Percentiles rank a stretch among this genome's conserved stretches.
Evolutionary conservation across 2,888 invertebrate genomes (phyloP).

Genomic region (Ochropleura plecta): DNA sequence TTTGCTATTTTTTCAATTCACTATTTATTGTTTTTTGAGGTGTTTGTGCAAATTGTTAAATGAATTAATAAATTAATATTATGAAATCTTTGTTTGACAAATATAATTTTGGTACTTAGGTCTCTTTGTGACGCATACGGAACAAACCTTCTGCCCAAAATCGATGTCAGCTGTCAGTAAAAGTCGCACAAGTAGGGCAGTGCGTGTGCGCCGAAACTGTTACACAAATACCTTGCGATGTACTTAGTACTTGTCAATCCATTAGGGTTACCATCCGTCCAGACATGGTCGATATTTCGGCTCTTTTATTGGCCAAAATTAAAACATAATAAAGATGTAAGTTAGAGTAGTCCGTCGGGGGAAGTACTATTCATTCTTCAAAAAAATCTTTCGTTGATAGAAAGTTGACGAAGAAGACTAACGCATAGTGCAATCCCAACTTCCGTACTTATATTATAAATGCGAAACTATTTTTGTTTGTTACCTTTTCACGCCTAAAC

Average conservation of each 20-base stretch:
- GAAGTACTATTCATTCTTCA: not conserved
- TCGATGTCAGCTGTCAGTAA: slow-evolving; percentile 49
- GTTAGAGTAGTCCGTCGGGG: not conserved
- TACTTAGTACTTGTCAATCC: slow-evolving; percentile 46
- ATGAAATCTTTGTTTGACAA: not conserved
- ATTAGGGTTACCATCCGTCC: slow-evolving; percentile 4
- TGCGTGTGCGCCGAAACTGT: slow-evolving; percentile 57
- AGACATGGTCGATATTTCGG: not conserved
- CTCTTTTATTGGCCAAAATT: not conserved
- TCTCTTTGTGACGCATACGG: slow-evolving; percentile 11
- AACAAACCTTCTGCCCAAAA: slow-evolving; percentile 41
- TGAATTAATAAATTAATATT: too few species aligned
- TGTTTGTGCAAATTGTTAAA: too few species aligned
- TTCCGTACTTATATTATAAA: too few species aligned
- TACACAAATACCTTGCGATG: slow-evolving; percentile 46
- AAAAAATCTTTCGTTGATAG: not conserved
- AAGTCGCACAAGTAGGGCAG: slow-evolving; percentile 54
- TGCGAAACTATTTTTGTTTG: too few species aligned
- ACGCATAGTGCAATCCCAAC: not conserved
- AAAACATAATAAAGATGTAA: not conserved
- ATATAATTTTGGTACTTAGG: slow-evolving; percentile 3
- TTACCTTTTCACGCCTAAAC: too few species aligned
- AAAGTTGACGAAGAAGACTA: not conserved
- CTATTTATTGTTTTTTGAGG: too few species aligned
- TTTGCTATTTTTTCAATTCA: too few species aligned